Evolutionary conservation across 2,888 invertebrate species (phyloP), one percentile per base, ranked within the genome.

Genomic region (Cheilosia soror): DNA sequence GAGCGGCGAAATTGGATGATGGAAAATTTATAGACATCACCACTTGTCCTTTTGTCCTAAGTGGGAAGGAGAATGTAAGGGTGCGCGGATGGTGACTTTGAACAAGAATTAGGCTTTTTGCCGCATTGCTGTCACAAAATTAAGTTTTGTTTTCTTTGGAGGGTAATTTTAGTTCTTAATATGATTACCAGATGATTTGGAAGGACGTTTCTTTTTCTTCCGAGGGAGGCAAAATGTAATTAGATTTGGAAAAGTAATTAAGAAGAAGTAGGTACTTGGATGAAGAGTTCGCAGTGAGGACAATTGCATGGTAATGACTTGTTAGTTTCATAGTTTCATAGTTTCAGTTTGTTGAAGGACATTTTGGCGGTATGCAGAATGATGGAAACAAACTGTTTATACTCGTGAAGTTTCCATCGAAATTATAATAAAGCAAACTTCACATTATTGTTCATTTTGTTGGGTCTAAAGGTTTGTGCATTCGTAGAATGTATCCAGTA

Each of bases 101-200:
- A 40, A 66, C 55, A 65, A 47, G 75, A 80, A 75, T 80, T 84
- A 75, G 76, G 81, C 81, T 72, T 81, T 81, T 76, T 85, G 85
- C 80, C 85, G 80, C 85, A 85, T 85, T 81, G 85, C 85, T 85
- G 85, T 80, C 85, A 77, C 62, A 81, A 81, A 81, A 85, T 77
- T 85, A 62, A 77, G 85, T 81, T 81, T 85, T 76, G 75, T 76
- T 79, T 73, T 72, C 76, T 85, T 71, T 31, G 55, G 81, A 68
- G 68, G 76, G 76, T 73, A 81, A 76, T 81, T 84, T 66, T 47
- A 66, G 57, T 68, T 62, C 68, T 80, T 77, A 85, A 85, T 85
- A 71, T 81, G 85, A 85, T 85, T 85, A 85, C 78, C 66, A 77
- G 81, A 85, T 85, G 85, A 77, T 71, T 81, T 53, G 76, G 63